Percentiles rank a stretch among this genome's conserved stretches.
Conservation (phyloP, 2,888 invertebrate genomes). For the Nymphalis polychloros region DNA sequence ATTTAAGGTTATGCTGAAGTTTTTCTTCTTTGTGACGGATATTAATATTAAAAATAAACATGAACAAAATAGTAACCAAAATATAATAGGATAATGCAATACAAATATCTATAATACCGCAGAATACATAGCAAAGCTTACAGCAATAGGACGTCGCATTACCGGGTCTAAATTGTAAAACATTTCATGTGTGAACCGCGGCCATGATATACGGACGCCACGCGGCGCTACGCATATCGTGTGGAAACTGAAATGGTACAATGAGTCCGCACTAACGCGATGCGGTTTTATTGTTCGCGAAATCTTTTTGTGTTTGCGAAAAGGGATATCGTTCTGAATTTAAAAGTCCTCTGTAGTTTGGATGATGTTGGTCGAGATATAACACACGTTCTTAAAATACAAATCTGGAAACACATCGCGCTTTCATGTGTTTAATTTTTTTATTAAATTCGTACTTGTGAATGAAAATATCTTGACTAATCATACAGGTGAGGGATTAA, state of each 20-base stretch:
- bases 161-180: slow-evolving; percentile 3
- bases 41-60: too few relatives aligned
- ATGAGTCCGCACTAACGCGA: slow-evolving; percentile 26
- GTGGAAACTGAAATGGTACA: slow-evolving; percentile 27
- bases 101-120: not conserved
- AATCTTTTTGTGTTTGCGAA: slow-evolving; percentile 13
- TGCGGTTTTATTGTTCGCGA: slow-evolving; percentile 24
- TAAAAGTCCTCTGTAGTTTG: not conserved
- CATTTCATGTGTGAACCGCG: slow-evolving; percentile 26
- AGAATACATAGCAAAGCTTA: slow-evolving; percentile 4
- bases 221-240: slow-evolving; percentile 25
- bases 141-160: slow-evolving; percentile 10
- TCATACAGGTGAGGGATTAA: too few relatives aligned
- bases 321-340: not conserved
- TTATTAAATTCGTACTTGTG: too few relatives aligned
- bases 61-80: not conserved
- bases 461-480: too few relatives aligned
- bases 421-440: too few relatives aligned
- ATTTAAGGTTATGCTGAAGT: too few relatives aligned
- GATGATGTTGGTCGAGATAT: not conserved
- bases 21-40: too few relatives aligned
- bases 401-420: too few relatives aligned
- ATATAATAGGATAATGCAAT: not conserved
- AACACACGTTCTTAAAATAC: too few relatives aligned
- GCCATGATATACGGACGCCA: slow-evolving; percentile 24